These are phyloP conservation scores for Troilus luridus DNA, from an alignment of 2,888 invertebrate species.

Conservation along the genomic window DNA sequence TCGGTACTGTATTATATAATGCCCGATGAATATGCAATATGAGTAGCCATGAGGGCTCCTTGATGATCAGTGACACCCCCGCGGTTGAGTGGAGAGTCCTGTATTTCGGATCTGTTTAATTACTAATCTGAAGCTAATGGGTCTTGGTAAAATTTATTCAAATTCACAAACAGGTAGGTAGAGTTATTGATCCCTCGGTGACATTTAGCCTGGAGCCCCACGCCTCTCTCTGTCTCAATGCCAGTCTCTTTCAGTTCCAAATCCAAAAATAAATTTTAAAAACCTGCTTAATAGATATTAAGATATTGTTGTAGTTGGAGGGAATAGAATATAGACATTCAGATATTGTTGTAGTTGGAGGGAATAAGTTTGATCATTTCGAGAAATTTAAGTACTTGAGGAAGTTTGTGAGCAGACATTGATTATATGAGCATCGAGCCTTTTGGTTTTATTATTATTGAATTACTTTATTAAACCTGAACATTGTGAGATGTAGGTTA, in stretches of 20 bases:
- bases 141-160: not conserved
- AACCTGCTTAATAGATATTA: too few species aligned
- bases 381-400: too few species aligned
- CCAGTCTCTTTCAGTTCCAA: not conserved
- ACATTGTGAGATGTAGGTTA: too few species aligned
- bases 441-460: too few species aligned
- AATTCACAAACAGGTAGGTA: not conserved
- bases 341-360: too few species aligned
- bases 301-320: too few species aligned
- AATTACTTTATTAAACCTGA: too few species aligned
- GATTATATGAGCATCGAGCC: too few species aligned
- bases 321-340: too few species aligned
- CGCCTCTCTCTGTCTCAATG: not conserved
- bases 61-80: constrained; percentile 17
- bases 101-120: constrained; percentile 40
- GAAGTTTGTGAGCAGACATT: too few species aligned
- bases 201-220: not conserved
- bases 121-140: constrained; percentile 36
- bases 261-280: not conserved
- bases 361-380: too few species aligned
- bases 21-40: constrained; percentile 40
- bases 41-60: not conserved
- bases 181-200: not conserved
- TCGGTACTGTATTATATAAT: constrained; percentile 17
- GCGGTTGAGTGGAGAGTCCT: constrained; percentile 39